Percentiles rank a stretch among this genome's conserved stretches.
These are phyloP conservation scores for Elachura formosa DNA, from an alignment of 2,113 vertebrate species.

Conservation along the genomic window DNA sequence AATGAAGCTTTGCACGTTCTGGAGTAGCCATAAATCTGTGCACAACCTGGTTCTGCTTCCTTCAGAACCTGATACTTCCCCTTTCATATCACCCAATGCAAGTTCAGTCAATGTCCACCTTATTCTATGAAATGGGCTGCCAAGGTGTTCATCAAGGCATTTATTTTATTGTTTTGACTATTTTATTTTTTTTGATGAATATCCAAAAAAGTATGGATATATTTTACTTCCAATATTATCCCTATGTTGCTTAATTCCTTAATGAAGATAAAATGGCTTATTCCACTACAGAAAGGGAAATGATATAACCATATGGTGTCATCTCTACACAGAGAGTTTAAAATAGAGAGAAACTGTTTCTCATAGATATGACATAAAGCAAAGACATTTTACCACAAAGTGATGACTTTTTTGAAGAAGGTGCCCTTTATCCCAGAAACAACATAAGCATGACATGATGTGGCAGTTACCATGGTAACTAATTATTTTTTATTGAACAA, in stretches of 20 bases:
- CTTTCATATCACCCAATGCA: not conserved
- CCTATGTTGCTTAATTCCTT: not conserved
- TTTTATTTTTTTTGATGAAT: too few species aligned
- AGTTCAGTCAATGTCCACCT: not conserved
- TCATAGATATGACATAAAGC: not conserved
- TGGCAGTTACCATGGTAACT: slow-evolving; percentile 56
- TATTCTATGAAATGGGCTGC: not conserved
- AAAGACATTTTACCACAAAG: slow-evolving; percentile 18
- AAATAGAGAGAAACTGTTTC: slow-evolving; percentile 18
- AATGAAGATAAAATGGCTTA: not conserved
- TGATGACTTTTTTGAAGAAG: slow-evolving; percentile 34
- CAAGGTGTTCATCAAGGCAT: not conserved
- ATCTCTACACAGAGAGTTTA: slow-evolving; percentile 1
- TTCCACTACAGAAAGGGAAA: not conserved
- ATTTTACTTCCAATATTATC: not conserved
- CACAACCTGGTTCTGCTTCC: not conserved
- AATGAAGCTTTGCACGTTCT: rapidly evolving
- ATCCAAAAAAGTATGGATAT: not conserved
- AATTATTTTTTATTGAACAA: slow-evolving; percentile 65
- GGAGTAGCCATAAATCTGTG: not conserved
- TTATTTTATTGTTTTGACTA: not conserved
- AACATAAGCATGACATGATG: slow-evolving; percentile 49
- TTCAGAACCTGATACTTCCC: not conserved
- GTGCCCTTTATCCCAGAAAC: slow-evolving; percentile 53
- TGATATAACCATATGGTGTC: not conserved